These are phyloP conservation scores for Lamellibrachia satsuma DNA, from an alignment of 2,888 invertebrate species.

Conservation along the genomic window DNA sequence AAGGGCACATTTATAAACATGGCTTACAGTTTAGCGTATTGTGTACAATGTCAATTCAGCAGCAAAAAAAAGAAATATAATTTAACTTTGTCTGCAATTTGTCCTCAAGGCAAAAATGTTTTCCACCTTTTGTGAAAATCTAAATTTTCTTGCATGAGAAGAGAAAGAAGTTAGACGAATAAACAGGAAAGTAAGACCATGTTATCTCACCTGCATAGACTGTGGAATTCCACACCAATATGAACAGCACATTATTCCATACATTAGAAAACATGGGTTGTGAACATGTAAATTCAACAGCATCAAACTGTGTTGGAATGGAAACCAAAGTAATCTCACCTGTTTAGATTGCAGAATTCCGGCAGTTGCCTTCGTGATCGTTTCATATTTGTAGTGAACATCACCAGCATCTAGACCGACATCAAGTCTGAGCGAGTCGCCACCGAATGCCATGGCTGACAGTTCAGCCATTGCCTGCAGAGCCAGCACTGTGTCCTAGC, in stretches of 20 bases:
- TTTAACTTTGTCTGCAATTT: too few relatives aligned
- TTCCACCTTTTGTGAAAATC: neutral
- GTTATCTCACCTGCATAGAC: slow-evolving; percentile 52
- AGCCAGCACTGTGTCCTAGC: slow-evolving; percentile 65
- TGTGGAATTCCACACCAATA: slow-evolving; percentile 53
- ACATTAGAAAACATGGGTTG: too few relatives aligned
- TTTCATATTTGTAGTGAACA: slow-evolving; percentile 44
- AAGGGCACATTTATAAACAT: neutral
- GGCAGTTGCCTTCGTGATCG: slow-evolving; percentile 56
- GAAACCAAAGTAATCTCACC: slow-evolving; percentile 44
- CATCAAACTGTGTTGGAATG: slow-evolving; percentile 1
- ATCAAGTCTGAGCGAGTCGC: slow-evolving; percentile 41
- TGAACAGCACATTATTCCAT: too few relatives aligned
- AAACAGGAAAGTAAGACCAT: neutral
- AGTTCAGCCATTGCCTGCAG: slow-evolving; percentile 64
- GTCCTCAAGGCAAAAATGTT: neutral
- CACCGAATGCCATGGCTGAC: slow-evolving; percentile 50
- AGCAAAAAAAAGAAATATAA: too few relatives aligned
- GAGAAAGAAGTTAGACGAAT: neutral
- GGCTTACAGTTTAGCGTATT: too few relatives aligned
- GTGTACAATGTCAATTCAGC: too few relatives aligned
- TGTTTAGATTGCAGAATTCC: slow-evolving; percentile 59
- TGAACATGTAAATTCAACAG: too few relatives aligned
- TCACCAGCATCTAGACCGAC: slow-evolving; percentile 38
- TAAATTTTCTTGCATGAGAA: neutral